phyloP scores from a whole-genome alignment of 2,797 vertebrate species.

The Coregonus sp. region DNA sequence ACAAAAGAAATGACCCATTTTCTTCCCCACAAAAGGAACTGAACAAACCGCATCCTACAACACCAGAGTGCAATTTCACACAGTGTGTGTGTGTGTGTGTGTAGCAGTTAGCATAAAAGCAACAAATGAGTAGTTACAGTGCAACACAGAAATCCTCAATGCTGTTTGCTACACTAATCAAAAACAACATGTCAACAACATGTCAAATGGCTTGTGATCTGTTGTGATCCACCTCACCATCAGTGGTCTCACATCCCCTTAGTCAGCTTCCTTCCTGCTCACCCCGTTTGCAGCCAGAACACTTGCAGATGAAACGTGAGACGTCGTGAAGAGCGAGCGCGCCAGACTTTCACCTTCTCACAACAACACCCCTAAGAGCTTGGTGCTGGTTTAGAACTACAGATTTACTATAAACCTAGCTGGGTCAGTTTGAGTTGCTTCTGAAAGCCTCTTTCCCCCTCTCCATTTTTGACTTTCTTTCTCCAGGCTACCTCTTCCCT shows the following conservation, averaged over 20 bases:
- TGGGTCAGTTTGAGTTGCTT: neutral
- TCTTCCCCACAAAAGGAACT: neutral
- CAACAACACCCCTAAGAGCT: neutral
- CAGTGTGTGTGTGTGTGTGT: too few relatives aligned
- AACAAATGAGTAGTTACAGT: too few relatives aligned
- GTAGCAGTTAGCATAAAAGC: too few relatives aligned
- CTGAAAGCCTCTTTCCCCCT: too few relatives aligned
- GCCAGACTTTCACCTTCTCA: neutral
- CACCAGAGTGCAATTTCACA: neutral
- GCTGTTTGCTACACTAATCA: neutral
- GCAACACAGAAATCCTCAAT: too few relatives aligned
- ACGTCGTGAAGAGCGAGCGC: neutral
- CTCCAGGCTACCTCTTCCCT: too few relatives aligned
- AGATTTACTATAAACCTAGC: neutral
- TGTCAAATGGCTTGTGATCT: neutral
- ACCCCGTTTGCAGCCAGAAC: neutral
- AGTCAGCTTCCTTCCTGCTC: neutral
- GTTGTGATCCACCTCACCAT: neutral
- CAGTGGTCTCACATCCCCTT: neutral
- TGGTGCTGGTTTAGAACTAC: neutral
- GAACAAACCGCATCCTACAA: neutral
- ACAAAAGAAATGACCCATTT: too few relatives aligned
- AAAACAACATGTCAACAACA: neutral
- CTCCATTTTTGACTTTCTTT: too few relatives aligned
- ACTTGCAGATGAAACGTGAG: neutral